Conservation (phyloP, 2,113 vertebrate genomes). For the Lagopus muta region DNA sequence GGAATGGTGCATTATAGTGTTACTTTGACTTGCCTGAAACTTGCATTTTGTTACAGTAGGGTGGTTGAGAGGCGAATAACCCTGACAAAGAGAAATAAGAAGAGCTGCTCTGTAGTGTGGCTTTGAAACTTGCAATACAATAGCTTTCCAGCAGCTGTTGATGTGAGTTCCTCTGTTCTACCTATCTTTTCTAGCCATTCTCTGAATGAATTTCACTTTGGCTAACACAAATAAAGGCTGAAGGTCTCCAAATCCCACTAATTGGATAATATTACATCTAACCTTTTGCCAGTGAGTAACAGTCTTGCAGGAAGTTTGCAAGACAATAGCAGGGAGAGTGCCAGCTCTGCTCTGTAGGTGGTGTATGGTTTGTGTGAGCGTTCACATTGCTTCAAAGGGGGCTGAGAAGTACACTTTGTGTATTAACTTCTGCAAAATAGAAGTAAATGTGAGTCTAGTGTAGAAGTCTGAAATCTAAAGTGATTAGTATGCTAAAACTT, state of each 20-base stretch:
- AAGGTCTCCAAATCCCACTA: conserved; percentile 45
- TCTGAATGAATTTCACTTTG: conserved; percentile 44
- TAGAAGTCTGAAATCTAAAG: not conserved
- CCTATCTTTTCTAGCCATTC: conserved; percentile 22
- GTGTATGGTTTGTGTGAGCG: not conserved
- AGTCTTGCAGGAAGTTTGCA: conserved; percentile 49
- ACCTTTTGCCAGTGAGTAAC: conserved; percentile 44
- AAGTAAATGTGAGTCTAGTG: not conserved
- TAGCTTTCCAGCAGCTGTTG: conserved; percentile 29
- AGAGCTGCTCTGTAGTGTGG: not conserved
- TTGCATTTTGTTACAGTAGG: not conserved
- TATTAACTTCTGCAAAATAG: not conserved
- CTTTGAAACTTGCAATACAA: conserved; percentile 11
- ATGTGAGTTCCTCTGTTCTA: conserved; percentile 49
- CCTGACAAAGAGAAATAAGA: not conserved
- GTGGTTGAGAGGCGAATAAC: not conserved
- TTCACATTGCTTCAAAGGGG: not conserved
- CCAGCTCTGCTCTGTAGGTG: conserved; percentile 16
- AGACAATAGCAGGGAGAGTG: conserved; percentile 44
- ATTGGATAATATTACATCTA: conserved; percentile 26
- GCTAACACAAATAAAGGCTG: conserved; percentile 25
- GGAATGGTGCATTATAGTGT: not conserved
- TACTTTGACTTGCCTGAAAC: not conserved
- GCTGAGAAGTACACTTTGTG: not conserved
- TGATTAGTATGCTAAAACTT: not conserved